These are phyloP conservation scores for Lerista edwardsae DNA, from an alignment of 2,797 vertebrate genomes.

Conservation along the genomic window DNA sequence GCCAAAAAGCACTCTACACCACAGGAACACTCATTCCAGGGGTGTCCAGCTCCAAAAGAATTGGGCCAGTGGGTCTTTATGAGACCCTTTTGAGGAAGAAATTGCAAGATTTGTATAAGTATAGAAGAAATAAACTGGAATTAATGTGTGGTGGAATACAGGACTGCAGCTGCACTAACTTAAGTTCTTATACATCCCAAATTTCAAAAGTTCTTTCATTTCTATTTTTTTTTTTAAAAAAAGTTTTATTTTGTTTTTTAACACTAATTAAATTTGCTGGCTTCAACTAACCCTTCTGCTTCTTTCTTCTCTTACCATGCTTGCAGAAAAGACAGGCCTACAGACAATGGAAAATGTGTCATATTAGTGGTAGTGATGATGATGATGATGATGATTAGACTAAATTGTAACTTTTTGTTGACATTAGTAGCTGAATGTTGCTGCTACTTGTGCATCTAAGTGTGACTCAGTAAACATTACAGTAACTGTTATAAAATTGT, in stretches of 20 bases:
- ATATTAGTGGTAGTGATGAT: constrained; percentile 85
- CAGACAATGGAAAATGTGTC: constrained; percentile 83
- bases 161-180: background rate
- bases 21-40: too few species aligned
- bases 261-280: constrained; percentile 42
- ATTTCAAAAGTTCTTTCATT: constrained; percentile 41
- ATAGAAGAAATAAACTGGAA: background rate
- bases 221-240: constrained; percentile 52
- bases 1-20: too few species aligned
- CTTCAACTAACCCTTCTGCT: constrained; percentile 71
- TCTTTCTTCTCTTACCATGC: constrained; percentile 85
- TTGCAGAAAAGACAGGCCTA: constrained; percentile 88
- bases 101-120: background rate
- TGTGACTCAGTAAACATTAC: constrained; percentile 20
- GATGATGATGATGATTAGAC: constrained; percentile 73
- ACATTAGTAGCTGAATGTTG: constrained; percentile 55
- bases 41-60: too few species aligned
- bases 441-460: constrained; percentile 19
- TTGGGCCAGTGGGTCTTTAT: background rate
- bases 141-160: background rate
- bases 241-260: constrained; percentile 50
- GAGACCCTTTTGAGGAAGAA: background rate
- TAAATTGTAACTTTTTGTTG: constrained; percentile 60
- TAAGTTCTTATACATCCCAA: constrained; percentile 29
- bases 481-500: constrained; percentile 56